Percentiles rank a stretch among this genome's conserved stretches.
Evolutionary conservation across 2,113 vertebrate genomes (phyloP).

Genomic region (rabbit (Oryctolagus cuniculus)): DNA sequence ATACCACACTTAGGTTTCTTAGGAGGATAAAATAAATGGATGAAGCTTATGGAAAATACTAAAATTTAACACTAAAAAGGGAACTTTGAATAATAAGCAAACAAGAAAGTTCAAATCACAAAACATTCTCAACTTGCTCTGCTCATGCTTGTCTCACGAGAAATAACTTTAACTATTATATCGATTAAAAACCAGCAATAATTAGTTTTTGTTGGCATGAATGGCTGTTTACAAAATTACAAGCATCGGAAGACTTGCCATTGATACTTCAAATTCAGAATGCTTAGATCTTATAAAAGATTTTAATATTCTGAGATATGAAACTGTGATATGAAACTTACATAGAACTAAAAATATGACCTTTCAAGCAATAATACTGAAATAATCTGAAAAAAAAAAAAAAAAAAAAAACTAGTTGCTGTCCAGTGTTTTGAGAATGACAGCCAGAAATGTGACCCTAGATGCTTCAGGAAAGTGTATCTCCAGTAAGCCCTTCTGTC

Average conservation of each 20-base stretch:
- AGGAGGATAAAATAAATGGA: conserved; percentile 53
- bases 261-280: neutral
- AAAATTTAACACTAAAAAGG: neutral
- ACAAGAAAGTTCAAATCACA: conserved; percentile 35
- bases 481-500: neutral
- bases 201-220: neutral
- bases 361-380: neutral
- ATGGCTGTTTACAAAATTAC: neutral
- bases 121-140: neutral
- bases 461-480: neutral
- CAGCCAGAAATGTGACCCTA: conserved; percentile 16
- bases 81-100: neutral
- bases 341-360: neutral
- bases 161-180: neutral
- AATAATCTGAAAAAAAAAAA: neutral
- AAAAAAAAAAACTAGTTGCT: neutral
- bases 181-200: neutral
- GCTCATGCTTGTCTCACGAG: neutral
- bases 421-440: neutral
- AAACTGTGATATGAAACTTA: neutral
- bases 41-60: neutral
- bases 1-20: conserved; percentile 54
- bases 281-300: too few species aligned
- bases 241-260: conserved; percentile 26
- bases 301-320: conserved; percentile 44